phyloP scores from a whole-genome alignment of 2,888 invertebrate species.

The Phlogophora meticulosa region DNA sequence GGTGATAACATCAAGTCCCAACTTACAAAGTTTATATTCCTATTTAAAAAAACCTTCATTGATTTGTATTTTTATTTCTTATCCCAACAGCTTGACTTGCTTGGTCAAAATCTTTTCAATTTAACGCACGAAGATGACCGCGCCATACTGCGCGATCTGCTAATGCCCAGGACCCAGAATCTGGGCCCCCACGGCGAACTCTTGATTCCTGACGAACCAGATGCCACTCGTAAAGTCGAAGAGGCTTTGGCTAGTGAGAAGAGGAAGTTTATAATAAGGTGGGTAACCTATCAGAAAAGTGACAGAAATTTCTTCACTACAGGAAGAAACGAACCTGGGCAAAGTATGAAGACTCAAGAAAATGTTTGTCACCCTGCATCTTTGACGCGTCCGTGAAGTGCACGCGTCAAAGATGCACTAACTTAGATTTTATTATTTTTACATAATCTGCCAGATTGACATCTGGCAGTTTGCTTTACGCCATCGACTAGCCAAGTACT shows the following conservation, averaged over 20 bases:
- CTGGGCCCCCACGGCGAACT: conserved; percentile 90
- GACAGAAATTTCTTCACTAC: neutral
- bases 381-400: neutral
- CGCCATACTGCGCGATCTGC: conserved; percentile 93
- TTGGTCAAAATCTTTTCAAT: conserved; percentile 96
- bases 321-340: neutral
- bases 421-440: conserved; percentile 41
- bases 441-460: conserved; percentile 38
- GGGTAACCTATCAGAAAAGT: conserved; percentile 21
- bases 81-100: conserved; percentile 94
- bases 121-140: conserved; percentile 95
- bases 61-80: too few relatives aligned
- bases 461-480: conserved; percentile 15
- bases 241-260: conserved; percentile 75
- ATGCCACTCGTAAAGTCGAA: conserved; percentile 69
- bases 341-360: neutral
- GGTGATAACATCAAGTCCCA: too few relatives aligned
- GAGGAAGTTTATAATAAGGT: conserved; percentile 81
- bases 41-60: too few relatives aligned
- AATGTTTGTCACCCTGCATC: neutral
- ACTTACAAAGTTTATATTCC: too few relatives aligned
- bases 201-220: conserved; percentile 82
- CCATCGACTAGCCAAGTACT: conserved; percentile 2
- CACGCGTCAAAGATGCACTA: conserved; percentile 19
- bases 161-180: conserved; percentile 88